Percentiles rank a stretch among this genome's conserved stretches.
Evolutionary conservation across 2,888 invertebrate species (phyloP).

Genomic region (Lamellibrachia satsuma): DNA sequence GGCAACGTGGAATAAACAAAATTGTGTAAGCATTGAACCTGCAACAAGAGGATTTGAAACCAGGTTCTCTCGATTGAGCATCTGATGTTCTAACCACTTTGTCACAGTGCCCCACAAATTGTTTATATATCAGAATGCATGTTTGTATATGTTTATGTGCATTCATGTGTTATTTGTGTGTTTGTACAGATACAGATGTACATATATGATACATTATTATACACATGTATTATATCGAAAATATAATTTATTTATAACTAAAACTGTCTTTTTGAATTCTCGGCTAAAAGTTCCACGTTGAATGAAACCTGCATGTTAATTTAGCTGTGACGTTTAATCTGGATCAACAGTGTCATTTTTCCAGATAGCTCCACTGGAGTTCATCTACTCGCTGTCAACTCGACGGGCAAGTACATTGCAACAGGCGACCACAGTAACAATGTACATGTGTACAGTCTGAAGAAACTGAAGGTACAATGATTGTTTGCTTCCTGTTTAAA

Average conservation of each 20-base stretch:
- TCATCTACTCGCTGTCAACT: conserved; percentile 69
- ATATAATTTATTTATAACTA: neutral
- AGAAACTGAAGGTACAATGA: conserved; percentile 55
- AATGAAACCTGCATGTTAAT: neutral
- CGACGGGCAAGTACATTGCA: conserved; percentile 73
- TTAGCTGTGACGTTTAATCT: neutral
- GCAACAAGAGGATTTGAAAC: no score
- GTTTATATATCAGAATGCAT: neutral
- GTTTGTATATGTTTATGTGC: neutral
- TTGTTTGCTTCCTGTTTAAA: neutral
- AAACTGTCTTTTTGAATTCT: neutral
- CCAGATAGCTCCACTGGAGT: conserved; percentile 56
- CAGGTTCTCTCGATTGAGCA: no score
- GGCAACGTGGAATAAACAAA: no score
- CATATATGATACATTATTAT: neutral
- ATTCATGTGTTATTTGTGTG: neutral
- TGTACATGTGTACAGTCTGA: conserved; percentile 74
- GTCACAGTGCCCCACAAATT: neutral
- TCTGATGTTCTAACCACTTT: no score
- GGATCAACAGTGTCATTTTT: neutral
- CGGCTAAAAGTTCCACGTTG: neutral
- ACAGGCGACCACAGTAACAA: conserved; percentile 75
- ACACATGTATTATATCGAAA: neutral
- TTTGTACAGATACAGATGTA: neutral
- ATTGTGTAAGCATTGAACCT: no score